Evolutionary conservation across 2,797 vertebrate genomes (phyloP).

Genomic region (Phyllotis vaccarum): DNA sequence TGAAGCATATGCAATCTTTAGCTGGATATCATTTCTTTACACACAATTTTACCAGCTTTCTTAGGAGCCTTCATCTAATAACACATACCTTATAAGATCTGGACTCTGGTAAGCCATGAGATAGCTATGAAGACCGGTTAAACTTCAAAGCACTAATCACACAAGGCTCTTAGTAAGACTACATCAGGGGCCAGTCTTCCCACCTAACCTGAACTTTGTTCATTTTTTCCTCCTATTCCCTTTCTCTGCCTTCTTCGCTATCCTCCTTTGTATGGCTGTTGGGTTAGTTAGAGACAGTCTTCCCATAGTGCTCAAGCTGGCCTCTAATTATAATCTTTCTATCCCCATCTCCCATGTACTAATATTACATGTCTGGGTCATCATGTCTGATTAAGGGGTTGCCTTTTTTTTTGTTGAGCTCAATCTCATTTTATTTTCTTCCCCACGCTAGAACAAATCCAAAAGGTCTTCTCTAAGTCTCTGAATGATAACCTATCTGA

Average conservation of each 20-base stretch:
- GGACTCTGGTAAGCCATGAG: background rate
- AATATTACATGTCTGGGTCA: no score
- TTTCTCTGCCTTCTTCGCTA: background rate
- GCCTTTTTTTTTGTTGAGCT: background rate
- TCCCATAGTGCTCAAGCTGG: background rate
- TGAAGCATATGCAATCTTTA: background rate
- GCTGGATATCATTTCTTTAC: background rate
- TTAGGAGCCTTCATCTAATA: background rate
- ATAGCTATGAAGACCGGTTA: background rate
- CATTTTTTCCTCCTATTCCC: no score
- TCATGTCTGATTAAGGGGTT: background rate
- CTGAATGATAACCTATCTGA: background rate
- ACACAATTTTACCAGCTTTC: background rate
- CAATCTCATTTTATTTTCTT: background rate
- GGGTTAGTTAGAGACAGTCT: background rate
- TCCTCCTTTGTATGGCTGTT: background rate
- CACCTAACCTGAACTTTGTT: fast-evolving
- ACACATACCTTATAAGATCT: background rate
- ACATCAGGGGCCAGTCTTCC: background rate
- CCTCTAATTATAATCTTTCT: background rate
- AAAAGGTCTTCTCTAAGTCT: background rate
- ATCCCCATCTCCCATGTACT: no score
- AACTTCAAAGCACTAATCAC: background rate
- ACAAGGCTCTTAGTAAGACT: background rate
- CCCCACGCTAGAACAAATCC: background rate